Conservation (phyloP, 2,113 vertebrate species). For the Rissa tridactyla region DNA sequence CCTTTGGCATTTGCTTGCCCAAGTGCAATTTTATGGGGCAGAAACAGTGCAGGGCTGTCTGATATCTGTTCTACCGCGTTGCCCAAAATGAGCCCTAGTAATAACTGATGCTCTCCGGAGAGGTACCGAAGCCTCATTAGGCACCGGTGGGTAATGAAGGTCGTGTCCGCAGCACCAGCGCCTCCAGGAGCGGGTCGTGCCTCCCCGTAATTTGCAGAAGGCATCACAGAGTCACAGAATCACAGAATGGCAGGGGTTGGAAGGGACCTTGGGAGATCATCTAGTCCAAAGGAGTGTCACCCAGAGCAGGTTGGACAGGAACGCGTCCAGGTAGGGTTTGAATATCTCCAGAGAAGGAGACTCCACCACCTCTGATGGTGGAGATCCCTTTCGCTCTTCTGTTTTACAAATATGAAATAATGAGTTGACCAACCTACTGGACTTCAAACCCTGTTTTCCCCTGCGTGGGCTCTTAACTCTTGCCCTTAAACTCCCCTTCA, state of each 20-base stretch:
- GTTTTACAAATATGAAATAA: not conserved
- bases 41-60: not conserved
- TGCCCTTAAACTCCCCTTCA: not conserved
- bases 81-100: not conserved
- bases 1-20: not conserved
- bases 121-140: not conserved
- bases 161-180: not conserved
- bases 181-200: not conserved
- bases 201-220: not conserved
- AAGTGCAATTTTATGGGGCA: not conserved
- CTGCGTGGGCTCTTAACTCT: rapidly evolving
- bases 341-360: not conserved
- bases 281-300: not conserved
- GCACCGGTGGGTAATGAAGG: not conserved
- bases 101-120: not conserved
- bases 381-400: not conserved
- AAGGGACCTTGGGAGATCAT: not conserved
- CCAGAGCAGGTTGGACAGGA: not conserved
- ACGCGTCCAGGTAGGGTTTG: not conserved
- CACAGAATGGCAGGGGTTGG: not conserved
- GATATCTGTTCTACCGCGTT: rapidly evolving
- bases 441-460: not conserved
- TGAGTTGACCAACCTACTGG: not conserved
- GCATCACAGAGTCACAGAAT: not conserved
- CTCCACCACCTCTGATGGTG: not conserved